Base-by-base conservation (phyloP, 2,797 vertebrate species). In the Stomatorhinus walkeri region DNA sequence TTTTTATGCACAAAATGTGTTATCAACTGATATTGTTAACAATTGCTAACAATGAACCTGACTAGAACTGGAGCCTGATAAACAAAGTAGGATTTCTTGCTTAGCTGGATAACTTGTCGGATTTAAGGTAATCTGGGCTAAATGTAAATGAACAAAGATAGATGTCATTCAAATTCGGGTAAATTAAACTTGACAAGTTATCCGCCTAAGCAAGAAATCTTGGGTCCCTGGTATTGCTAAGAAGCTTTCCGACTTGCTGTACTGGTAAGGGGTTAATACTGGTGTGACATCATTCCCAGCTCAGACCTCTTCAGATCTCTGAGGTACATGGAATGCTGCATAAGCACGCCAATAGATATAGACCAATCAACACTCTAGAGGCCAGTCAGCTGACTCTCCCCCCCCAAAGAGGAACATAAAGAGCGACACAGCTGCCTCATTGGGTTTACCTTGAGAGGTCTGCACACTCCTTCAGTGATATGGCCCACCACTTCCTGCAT, bases 401-500 rank as follows among this genome's bases (percentile, higher is more conserved):
- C n/a, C 10, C 28, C 4, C 64, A 72, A 14, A 7, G 3, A 16
- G 3, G 28, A 36, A 72, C 28, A 1, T 28, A 68, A 68, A 10
- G 64, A 32, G 64, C 0, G 12, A 72, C 28, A 36, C 1, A 1
- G 24, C 64, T 72, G 28, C n/a, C 19, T n/a, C 19, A 83, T 6
- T 72, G n/a, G 12, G 64, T 94, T 94, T 91, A 99, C 98, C 96
- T 99, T 99, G 7, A 99, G 94, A 12, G 98, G 98, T 88, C 98
- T 96, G 94, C 98, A 99, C 90, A 99, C 97, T 36, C 98, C 98
- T 93, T 99, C 98, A 8, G 98, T 99, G 93, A 99, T 97, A 94
- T 99, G 98, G 32, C 98, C 98, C 84, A 99, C 96, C 89, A 99
- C 96, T 92, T 99, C 98, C 93, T 98, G 98, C 95, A 98, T 97